phyloP scores from a whole-genome alignment of 2,797 vertebrate genomes.

The Psittacula echo region DNA sequence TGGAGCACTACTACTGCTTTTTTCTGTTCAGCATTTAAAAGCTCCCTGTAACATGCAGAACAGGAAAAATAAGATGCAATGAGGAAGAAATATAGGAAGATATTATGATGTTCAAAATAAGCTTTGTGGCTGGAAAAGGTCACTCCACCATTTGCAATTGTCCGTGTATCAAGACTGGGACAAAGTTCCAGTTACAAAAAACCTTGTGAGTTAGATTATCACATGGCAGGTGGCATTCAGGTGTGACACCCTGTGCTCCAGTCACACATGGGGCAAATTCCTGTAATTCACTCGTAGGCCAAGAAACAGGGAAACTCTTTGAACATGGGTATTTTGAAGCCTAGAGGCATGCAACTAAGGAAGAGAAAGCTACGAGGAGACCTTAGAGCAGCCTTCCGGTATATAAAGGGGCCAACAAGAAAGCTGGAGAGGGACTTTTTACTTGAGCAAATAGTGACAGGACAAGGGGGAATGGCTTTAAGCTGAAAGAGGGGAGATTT shows the following conservation, averaged over 20 bases:
- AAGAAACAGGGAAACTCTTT: neutral
- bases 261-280: neutral
- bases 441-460: neutral
- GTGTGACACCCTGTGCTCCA: neutral
- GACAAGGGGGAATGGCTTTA: neutral
- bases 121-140: neutral
- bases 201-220: neutral
- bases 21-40: neutral
- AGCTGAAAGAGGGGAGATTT: neutral
- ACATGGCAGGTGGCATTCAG: neutral
- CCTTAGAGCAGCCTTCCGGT: neutral
- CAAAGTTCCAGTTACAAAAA: neutral
- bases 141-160: neutral
- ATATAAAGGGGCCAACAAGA: neutral
- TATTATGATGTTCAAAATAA: neutral
- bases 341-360: neutral
- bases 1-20: neutral
- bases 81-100: neutral
- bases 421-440: neutral
- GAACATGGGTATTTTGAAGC: rapidly evolving
- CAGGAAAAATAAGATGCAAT: neutral
- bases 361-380: neutral
- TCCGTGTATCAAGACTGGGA: rapidly evolving
- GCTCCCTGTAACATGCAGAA: neutral
- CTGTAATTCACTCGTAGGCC: neutral